Evolutionary conservation across 2,888 invertebrate species (phyloP).

Genomic region (Oligia strigilis): DNA sequence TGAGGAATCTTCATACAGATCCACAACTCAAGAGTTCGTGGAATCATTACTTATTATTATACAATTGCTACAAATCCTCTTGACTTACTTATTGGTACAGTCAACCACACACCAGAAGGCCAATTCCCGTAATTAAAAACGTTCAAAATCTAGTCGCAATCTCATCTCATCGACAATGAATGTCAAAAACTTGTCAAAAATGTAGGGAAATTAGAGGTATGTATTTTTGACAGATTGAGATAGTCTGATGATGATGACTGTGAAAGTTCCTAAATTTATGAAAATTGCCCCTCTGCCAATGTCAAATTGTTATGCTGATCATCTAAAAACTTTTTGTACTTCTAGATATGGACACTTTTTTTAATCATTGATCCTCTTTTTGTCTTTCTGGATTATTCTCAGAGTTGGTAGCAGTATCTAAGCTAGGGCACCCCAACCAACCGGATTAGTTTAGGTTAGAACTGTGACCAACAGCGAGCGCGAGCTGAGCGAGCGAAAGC

Average conservation of each 20-base stretch:
- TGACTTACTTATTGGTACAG: conserved; percentile 27
- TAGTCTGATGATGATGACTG: too few species aligned
- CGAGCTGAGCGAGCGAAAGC: neutral
- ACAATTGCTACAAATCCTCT: conserved; percentile 41
- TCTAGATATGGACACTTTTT: too few species aligned
- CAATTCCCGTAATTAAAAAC: neutral
- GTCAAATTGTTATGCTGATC: neutral
- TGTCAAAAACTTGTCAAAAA: neutral
- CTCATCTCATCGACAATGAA: neutral
- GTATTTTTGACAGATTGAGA: neutral
- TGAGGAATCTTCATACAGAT: conserved; percentile 29
- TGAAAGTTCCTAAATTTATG: too few species aligned
- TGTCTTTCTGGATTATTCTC: too few species aligned
- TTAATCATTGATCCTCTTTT: neutral
- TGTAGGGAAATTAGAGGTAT: neutral
- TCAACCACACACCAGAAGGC: neutral
- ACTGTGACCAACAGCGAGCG: neutral
- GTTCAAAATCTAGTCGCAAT: neutral
- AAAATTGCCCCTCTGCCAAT: neutral
- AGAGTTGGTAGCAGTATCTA: neutral
- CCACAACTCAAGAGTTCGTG: conserved; percentile 40
- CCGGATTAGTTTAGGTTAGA: neutral
- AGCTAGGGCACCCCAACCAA: too few species aligned
- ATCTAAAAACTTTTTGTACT: too few species aligned
- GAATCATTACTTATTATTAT: conserved; percentile 38